Evolutionary conservation across 37 sponge, comb jelly and placozoan genomes (phyloP).

Genomic region (Agelas oroides): DNA sequence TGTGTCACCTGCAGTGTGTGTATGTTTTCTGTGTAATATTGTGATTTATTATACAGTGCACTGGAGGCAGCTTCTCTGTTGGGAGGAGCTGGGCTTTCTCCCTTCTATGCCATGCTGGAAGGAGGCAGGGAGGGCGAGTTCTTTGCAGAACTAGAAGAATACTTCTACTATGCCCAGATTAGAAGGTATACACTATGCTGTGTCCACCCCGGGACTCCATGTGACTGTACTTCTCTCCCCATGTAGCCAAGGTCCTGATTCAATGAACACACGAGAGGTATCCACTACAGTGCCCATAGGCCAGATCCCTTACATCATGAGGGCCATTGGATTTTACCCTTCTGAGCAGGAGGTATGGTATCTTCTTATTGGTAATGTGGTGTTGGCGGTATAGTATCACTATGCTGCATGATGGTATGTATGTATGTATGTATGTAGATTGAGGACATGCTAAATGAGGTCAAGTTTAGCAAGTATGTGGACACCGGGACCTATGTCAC

Average conservation of each 20-base stretch:
- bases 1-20: slow-evolving; percentile 6
- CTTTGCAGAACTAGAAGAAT: slow-evolving; percentile 92
- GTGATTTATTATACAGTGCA: no score
- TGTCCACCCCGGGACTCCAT: not conserved
- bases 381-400: no score
- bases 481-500: slow-evolving; percentile 81
- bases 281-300: slow-evolving; percentile 76
- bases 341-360: slow-evolving; percentile 90
- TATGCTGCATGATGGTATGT: no score
- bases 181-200: slow-evolving; percentile 45
- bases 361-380: no score
- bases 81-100: slow-evolving; percentile 90
- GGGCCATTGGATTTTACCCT: slow-evolving; percentile 97
- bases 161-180: slow-evolving; percentile 98
- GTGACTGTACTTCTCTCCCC: not conserved
- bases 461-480: slow-evolving; percentile 95
- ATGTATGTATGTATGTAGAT: slow-evolving; percentile 49
- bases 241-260: slow-evolving; percentile 80
- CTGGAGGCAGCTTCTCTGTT: slow-evolving; percentile 88
- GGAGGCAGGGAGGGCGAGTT: slow-evolving; percentile 95
- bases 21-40: no score
- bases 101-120: slow-evolving; percentile 95
- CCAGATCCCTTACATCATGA: slow-evolving; percentile 92
- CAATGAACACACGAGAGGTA: slow-evolving; percentile 67
- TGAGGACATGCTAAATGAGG: slow-evolving; percentile 95